Evolutionary conservation across 2,113 vertebrate species (phyloP), one percentile per base, ranked within the genome.

Genomic region (Hassar affinis): DNA sequence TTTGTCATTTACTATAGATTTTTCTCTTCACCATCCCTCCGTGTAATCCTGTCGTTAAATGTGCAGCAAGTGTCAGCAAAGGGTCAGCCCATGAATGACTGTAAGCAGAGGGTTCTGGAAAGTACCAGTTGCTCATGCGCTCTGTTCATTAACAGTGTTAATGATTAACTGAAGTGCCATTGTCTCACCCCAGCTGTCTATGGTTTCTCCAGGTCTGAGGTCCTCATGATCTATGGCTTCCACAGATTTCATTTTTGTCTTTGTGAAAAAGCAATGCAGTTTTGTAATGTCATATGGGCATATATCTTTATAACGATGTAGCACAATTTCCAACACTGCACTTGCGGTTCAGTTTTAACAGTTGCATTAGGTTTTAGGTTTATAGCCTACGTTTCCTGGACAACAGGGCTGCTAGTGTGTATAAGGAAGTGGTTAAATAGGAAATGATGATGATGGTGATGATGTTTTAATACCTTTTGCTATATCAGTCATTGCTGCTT

Each of bases 251-350:
- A 71, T 87, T 82, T 68, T 66, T 76, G 72, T 49, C 27, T 56
- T 91, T 83, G 80, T 51, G 86, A 92, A 93, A 92, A 91, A 68
- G 14, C n/a, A 61, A 35, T n/a, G 52, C 59, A 79, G 38, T 35
- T 79, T 74, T 74, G 25, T 51, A 2, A 14, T 27, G 69, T 25
- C 12, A 72, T 7, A 15, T 47, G 47, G n/a, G n/a, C 7, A 8
- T 18, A 33, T 4, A 3, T 52, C 38, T 25, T 9, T 25, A 25
- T 45, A 25, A 71, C 38, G 4, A 18, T 52, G 8, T 52, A 33
- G 7, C 9, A 77, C 54, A 4, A 56, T 77, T 56, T 35, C 10
- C 27, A 33, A 52, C 8, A 54, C 72, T 51, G 14, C 47, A 72
- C 35, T 69, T 69, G 38, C 38, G 4, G 25, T 14, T 47, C 22